phyloP scores from a whole-genome alignment of 2,797 vertebrate genomes.

The Pseudochirops cupreus region DNA sequence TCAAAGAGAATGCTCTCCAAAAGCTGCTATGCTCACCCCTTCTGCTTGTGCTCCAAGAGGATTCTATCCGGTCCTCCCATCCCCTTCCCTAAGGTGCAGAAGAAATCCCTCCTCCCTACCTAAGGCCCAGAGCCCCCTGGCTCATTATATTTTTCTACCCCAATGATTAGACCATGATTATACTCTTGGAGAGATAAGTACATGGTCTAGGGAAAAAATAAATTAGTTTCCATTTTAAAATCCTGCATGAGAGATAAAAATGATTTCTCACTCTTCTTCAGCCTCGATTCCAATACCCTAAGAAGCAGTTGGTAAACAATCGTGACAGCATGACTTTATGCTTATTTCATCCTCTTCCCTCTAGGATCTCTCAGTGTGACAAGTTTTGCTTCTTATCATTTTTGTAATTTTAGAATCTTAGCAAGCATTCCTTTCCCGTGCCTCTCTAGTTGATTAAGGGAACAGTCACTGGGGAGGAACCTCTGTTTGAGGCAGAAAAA shows the following conservation, averaged over 20 bases:
- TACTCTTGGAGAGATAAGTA: background rate
- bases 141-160: background rate
- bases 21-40: background rate
- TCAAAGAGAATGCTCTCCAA: background rate
- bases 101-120: background rate
- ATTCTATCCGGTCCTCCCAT: background rate
- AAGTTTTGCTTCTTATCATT: background rate
- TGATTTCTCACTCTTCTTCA: background rate
- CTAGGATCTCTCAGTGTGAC: background rate
- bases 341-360: constrained; percentile 4
- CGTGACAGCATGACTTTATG: background rate
- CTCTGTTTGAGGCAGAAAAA: background rate
- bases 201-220: background rate
- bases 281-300: background rate
- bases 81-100: background rate
- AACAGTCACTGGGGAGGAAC: background rate
- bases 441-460: background rate
- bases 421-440: background rate
- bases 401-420: background rate
- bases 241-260: background rate
- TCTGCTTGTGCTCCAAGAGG: background rate
- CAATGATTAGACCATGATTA: background rate
- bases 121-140: background rate
- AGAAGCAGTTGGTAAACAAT: background rate
- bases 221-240: constrained; percentile 1